Conservation (phyloP, 2,888 invertebrate species). For the Leptinotarsa juncta region DNA sequence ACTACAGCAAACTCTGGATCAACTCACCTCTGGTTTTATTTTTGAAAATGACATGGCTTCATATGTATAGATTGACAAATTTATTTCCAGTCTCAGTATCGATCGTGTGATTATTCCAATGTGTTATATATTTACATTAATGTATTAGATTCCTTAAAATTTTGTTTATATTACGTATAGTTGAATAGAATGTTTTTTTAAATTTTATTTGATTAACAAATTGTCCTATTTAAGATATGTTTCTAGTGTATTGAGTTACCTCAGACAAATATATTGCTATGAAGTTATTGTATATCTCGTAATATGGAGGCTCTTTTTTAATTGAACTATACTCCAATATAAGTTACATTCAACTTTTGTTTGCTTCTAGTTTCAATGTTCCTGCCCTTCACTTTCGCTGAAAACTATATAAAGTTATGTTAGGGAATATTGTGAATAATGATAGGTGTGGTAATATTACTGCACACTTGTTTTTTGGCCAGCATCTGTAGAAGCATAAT, state of each 20-base stretch:
- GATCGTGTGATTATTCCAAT: conserved; percentile 49
- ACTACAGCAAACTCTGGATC: neutral
- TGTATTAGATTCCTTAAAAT: conserved; percentile 35
- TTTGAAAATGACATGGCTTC: neutral
- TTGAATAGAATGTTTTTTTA: conserved; percentile 35
- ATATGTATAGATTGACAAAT: conserved; percentile 16
- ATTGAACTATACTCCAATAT: conserved; percentile 56
- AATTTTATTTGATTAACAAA: conserved; percentile 40
- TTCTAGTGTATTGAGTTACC: conserved; percentile 42
- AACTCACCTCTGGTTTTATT: neutral
- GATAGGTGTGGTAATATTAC: too few relatives aligned
- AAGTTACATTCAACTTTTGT: conserved; percentile 39
- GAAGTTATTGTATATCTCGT: conserved; percentile 43
- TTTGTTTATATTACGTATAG: conserved; percentile 8
- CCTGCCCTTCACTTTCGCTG: neutral
- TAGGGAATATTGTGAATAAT: too few relatives aligned
- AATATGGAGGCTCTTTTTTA: conserved; percentile 53
- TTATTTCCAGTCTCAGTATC: conserved; percentile 40
- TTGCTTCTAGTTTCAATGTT: neutral
- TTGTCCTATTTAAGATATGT: conserved; percentile 39
- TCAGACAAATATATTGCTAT: conserved; percentile 37
- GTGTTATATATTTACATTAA: conserved; percentile 47
- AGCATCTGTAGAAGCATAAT: too few relatives aligned
- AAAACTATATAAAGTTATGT: neutral
- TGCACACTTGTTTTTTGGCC: too few relatives aligned